Evolutionary conservation across 2,113 vertebrate species (phyloP).

Genomic region (Stigmatopora nigra): DNA sequence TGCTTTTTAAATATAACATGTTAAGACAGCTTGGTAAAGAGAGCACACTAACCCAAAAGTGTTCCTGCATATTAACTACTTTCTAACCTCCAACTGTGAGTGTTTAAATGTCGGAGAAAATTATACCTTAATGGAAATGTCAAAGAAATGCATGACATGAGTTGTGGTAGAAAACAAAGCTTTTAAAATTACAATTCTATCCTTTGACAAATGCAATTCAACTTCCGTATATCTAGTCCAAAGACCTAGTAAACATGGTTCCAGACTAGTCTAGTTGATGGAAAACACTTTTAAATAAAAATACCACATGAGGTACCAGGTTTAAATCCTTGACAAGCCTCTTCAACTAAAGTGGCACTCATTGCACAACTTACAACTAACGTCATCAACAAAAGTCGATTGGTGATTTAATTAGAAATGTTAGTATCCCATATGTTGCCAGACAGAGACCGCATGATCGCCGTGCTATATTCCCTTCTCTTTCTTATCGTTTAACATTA

Average conservation of each 20-base stretch:
- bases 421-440: too few species aligned
- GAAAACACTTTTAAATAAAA: background rate
- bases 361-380: background rate
- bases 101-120: constrained; percentile 3
- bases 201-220: background rate
- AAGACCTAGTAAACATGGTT: background rate
- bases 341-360: background rate
- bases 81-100: background rate
- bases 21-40: background rate
- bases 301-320: background rate
- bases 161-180: background rate
- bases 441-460: too few species aligned
- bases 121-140: background rate
- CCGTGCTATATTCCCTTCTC: too few species aligned
- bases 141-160: background rate
- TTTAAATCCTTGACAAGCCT: background rate
- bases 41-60: background rate
- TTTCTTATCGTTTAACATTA: too few species aligned
- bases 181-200: background rate
- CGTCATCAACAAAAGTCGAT: background rate
- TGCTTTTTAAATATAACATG: background rate
- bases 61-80: background rate
- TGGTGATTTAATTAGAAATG: background rate
- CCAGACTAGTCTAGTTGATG: background rate
- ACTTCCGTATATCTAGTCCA: background rate